A percentile compares a stretch with the other conserved stretches of the same genome.
Conservation (phyloP, 2,797 vertebrate species). For the Pangasius mekongensis region DNA sequence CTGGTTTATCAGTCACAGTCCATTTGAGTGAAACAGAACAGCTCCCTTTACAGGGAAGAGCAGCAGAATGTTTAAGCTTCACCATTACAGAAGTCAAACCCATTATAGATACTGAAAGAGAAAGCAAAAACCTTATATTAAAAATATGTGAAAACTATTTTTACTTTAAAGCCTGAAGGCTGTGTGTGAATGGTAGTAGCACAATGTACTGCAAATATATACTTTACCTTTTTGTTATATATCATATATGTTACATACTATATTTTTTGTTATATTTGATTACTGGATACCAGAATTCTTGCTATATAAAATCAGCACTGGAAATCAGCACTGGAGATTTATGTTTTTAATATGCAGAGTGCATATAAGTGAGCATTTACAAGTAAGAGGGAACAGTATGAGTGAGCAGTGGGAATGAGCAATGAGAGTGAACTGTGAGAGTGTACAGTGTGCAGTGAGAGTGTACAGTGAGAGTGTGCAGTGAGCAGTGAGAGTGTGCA, state of each 20-base stretch:
- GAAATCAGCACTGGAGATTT: no score
- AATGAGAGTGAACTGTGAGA: neutral
- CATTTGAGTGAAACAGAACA: neutral
- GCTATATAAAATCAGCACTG: no score
- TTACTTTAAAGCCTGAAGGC: no score
- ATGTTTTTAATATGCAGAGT: no score
- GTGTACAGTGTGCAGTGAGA: neutral
- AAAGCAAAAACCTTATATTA: neutral
- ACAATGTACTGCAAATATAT: no score
- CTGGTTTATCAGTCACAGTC: neutral
- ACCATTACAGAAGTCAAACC: neutral
- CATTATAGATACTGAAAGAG: neutral
- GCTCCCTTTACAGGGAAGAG: neutral
- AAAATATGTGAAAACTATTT: no score
- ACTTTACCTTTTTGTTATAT: no score
- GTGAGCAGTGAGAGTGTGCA: neutral
- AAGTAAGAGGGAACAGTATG: neutral
- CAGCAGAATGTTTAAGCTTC: neutral
- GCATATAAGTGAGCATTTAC: no score
- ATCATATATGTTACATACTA: no score
- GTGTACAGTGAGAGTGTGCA: neutral
- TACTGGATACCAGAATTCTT: no score
- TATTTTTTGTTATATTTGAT: no score
- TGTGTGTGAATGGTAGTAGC: no score
- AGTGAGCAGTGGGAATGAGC: neutral